phyloP scores from a whole-genome alignment of 2,797 vertebrate genomes.

The Eospalax fontanierii region DNA sequence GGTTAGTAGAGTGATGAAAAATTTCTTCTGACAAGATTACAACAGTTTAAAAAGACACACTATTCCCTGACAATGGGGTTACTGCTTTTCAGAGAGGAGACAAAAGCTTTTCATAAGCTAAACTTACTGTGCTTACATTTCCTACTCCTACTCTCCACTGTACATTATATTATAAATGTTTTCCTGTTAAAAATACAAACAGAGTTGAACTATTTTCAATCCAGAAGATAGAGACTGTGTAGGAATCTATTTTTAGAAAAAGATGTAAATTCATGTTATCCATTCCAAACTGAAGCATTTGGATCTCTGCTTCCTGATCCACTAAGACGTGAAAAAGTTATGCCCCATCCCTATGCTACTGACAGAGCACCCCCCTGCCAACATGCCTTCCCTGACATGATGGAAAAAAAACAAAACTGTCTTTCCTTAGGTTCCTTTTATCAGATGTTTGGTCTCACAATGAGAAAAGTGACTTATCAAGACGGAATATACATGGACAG shows the following conservation, averaged over 20 bases:
- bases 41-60: conserved; percentile 45
- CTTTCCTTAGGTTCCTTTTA: not conserved
- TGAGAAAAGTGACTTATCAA: not conserved
- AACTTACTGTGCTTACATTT: conserved; percentile 46
- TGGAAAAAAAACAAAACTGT: too few species aligned
- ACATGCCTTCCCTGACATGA: not conserved
- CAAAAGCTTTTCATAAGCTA: conserved; percentile 75
- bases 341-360: too few species aligned
- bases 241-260: conserved; percentile 56
- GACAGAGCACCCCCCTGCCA: not conserved
- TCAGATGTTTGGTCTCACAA: not conserved
- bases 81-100: conserved; percentile 57
- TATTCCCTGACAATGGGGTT: not conserved
- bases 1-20: conserved; percentile 64
- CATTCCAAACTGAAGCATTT: conserved; percentile 11
- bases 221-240: conserved; percentile 23
- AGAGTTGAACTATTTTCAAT: conserved; percentile 58
- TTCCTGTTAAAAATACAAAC: conserved; percentile 71
- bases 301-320: not conserved
- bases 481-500: not conserved
- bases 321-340: not conserved
- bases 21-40: conserved; percentile 67
- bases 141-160: conserved; percentile 40
- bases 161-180: conserved; percentile 63
- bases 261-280: not conserved